A percentile compares a stretch with the other conserved stretches of the same genome.
Evolutionary conservation across 2,888 invertebrate genomes (phyloP).

Genomic region (Incurvaria masculella): DNA sequence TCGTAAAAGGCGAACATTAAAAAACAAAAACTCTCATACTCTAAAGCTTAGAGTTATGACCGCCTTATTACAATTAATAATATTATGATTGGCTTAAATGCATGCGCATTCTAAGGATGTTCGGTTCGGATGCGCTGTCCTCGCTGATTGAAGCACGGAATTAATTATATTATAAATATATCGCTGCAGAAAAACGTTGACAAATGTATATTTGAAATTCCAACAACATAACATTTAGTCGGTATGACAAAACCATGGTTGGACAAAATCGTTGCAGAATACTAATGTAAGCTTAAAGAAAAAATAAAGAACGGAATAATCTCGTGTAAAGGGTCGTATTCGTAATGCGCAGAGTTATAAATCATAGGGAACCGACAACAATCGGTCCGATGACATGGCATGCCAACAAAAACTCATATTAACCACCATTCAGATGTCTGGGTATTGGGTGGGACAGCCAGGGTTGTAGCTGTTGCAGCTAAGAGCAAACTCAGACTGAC

Average conservation of each 20-base stretch:
- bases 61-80: no score
- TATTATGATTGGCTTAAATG: slow-evolving; percentile 39
- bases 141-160: slow-evolving; percentile 39
- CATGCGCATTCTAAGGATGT: slow-evolving; percentile 43
- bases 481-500: no score
- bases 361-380: slow-evolving; percentile 55
- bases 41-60: no score
- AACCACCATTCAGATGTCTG: slow-evolving; percentile 48
- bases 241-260: slow-evolving; percentile 54
- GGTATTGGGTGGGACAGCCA: slow-evolving; percentile 49
- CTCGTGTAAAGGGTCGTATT: slow-evolving; percentile 43
- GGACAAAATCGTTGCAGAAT: slow-evolving; percentile 51
- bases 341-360: slow-evolving; percentile 55
- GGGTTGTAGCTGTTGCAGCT: slow-evolving; percentile 27
- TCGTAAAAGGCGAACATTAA: no score
- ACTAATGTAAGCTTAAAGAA: slow-evolving; percentile 55
- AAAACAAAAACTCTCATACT: no score
- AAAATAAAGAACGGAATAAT: slow-evolving; percentile 54
- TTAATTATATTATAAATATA: slow-evolving; percentile 40
- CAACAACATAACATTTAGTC: slow-evolving; percentile 55
- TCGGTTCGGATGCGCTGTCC: slow-evolving; percentile 25
- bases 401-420: slow-evolving; percentile 52
- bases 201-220: slow-evolving; percentile 54
- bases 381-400: slow-evolving; percentile 55
- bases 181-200: slow-evolving; percentile 30